phyloP scores from a whole-genome alignment of 2,797 vertebrate species.

The Sciaenops ocellatus region DNA sequence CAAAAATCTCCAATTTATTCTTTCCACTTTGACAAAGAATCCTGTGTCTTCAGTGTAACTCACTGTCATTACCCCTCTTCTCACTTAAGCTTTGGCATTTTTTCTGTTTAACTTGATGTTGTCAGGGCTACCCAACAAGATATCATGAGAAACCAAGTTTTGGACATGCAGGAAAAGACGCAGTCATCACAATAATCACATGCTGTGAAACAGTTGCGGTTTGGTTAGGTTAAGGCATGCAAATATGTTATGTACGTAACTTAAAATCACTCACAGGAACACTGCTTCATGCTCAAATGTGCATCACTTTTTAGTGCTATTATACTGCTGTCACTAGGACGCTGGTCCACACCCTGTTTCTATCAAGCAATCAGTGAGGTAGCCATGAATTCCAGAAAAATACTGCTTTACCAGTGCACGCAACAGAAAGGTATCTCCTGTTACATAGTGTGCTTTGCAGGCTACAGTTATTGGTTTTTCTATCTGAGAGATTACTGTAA shows the following conservation, averaged over 20 bases:
- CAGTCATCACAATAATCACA: too few species aligned
- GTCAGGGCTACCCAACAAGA: background rate
- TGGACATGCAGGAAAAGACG: too few species aligned
- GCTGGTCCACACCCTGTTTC: background rate
- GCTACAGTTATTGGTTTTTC: background rate
- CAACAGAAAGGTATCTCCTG: background rate
- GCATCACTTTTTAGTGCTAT: background rate
- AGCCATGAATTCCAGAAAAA: background rate
- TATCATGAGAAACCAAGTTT: too few species aligned
- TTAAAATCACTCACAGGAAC: background rate
- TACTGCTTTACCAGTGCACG: background rate
- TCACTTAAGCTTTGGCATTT: background rate
- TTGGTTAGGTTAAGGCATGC: too few species aligned
- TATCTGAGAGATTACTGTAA: background rate
- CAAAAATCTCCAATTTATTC: constrained; percentile 44
- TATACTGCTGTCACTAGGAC: background rate
- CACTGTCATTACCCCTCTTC: background rate
- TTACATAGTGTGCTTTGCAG: background rate
- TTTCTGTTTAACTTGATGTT: background rate
- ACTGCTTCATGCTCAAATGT: background rate
- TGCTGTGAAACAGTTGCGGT: too few species aligned
- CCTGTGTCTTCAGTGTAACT: constrained; percentile 11
- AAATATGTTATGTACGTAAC: too few species aligned
- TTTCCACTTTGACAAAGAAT: constrained; percentile 41
- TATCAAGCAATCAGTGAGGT: background rate